Conservation (phyloP, 1,140 invertebrate genomes). For the Leptopilina clavipes region DNA sequence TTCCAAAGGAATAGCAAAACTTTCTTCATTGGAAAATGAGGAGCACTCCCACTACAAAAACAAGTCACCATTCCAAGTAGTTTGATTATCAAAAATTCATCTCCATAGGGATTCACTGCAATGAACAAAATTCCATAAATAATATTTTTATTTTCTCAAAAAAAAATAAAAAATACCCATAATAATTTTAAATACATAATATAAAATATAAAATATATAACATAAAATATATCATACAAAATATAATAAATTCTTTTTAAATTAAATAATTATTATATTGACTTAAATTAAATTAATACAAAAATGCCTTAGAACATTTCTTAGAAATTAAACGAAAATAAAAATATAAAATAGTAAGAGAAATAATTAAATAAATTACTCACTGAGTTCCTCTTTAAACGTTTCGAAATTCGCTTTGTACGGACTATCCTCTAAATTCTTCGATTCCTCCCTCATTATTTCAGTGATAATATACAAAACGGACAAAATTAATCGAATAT, state of each 20-base stretch:
- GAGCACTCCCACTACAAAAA: slow-evolving; percentile 94
- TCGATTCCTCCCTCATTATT: slow-evolving; percentile 85
- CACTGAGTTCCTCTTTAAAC: slow-evolving; percentile 89
- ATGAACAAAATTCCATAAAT: not conserved
- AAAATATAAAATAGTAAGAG: too few relatives aligned
- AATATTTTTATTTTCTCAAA: too few relatives aligned
- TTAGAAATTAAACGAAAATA: too few relatives aligned
- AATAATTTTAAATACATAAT: too few relatives aligned
- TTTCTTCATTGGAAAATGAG: slow-evolving; percentile 99
- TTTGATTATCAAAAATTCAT: slow-evolving; percentile 91
- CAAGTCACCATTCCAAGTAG: slow-evolving; percentile 94
- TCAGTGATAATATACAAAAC: slow-evolving; percentile 96
- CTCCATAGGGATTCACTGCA: slow-evolving; percentile 76
- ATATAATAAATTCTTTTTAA: too few relatives aligned
- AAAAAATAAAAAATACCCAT: too few relatives aligned
- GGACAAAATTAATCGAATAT: slow-evolving; percentile 93
- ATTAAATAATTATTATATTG: too few relatives aligned
- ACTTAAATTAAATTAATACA: too few relatives aligned
- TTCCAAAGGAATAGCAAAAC: slow-evolving; percentile 97
- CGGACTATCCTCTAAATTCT: slow-evolving; percentile 79
- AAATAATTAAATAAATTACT: slow-evolving; percentile 43
- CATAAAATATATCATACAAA: too few relatives aligned
- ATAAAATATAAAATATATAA: too few relatives aligned
- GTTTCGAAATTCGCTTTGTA: slow-evolving; percentile 82
- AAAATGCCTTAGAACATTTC: too few relatives aligned